Evolutionary conservation across 2,888 invertebrate genomes (phyloP).

Genomic region (Kuschelorhynchus macadamiae): DNA sequence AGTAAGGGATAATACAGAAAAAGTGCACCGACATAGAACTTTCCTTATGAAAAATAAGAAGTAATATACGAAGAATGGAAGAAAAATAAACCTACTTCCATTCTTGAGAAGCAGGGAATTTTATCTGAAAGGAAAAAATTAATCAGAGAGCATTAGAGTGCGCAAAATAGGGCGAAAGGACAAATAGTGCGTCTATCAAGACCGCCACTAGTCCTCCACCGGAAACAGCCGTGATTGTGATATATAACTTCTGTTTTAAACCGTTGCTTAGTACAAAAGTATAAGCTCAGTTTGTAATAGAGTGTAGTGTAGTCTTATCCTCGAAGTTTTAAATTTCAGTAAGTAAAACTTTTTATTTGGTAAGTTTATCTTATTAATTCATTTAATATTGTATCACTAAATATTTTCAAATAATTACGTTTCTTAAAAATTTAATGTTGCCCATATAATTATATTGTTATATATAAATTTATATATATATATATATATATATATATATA

Average conservation of each 20-base stretch:
- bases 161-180: constrained; percentile 60
- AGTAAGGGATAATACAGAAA: constrained; percentile 39
- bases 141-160: constrained; percentile 53
- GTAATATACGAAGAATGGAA: constrained; percentile 45
- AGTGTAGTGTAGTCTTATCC: no score
- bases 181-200: constrained; percentile 65
- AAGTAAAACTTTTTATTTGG: no score
- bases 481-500: no score
- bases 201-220: constrained; percentile 60
- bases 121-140: constrained; percentile 51
- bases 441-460: no score
- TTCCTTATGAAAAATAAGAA: constrained; percentile 47
- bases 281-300: no score
- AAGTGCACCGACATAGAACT: constrained; percentile 32
- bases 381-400: no score
- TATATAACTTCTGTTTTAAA: constrained; percentile 50
- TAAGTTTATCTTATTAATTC: no score
- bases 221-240: constrained; percentile 56
- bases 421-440: no score
- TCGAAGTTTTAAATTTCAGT: no score
- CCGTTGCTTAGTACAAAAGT: background rate
- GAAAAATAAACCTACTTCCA: constrained; percentile 43
- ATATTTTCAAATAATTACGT: no score
- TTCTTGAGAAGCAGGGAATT: constrained; percentile 43
- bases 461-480: no score